Base-by-base conservation (phyloP, 2,797 vertebrate genomes). In the Helarctos malayanus region DNA sequence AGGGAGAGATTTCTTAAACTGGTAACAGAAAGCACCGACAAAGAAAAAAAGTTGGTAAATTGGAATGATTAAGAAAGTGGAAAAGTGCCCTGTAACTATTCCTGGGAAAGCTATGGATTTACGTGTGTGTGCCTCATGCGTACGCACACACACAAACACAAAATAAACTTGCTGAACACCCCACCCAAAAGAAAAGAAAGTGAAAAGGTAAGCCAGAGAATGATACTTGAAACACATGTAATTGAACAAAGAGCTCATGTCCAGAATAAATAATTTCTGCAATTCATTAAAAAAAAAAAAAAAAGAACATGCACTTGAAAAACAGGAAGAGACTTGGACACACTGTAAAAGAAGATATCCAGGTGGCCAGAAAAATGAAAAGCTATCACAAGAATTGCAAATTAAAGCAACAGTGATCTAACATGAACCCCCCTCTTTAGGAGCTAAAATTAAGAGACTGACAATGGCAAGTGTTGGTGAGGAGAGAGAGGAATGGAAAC, bases 261-360 rank as follows among this genome's bases (percentile, higher is more conserved):
- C 12, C 38, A 85, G 71, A 95, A 89, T 79, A 95, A 79, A 79
- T 71, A 84, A 68, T 84, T 88, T 54, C 52, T 85, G 49, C 32
- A 80, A 19, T 14, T 59, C 35, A 35, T 23, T 75, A 29, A 80
- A 49, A 38, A 87, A 38, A 38, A 38, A 38, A 25, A 57, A 41
- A 71, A 71, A 88, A 47, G 27, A 59, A 65, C 27, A 80, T 92
- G 10, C 19, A 11, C 91, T 84, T 84, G 83, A 84, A 84, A 83
- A 79, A 38, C 5, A 80, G 61, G 18, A 95, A 56, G 57, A 92
- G 32, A 82, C 52, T 78, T 87, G 63, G 59, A 92, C 12, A 5
- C 12, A n/a, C 57, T n/a, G 19, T 79, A 35, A 80, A 75, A 56
- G 21, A 95, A 29, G 35, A 25, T 75, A 63, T 81, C 27, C 56